A percentile compares a stretch with the other conserved stretches of the same genome.
Evolutionary conservation across 2,113 vertebrate species (phyloP).

Genomic region (Hippocampus guttulatus): DNA sequence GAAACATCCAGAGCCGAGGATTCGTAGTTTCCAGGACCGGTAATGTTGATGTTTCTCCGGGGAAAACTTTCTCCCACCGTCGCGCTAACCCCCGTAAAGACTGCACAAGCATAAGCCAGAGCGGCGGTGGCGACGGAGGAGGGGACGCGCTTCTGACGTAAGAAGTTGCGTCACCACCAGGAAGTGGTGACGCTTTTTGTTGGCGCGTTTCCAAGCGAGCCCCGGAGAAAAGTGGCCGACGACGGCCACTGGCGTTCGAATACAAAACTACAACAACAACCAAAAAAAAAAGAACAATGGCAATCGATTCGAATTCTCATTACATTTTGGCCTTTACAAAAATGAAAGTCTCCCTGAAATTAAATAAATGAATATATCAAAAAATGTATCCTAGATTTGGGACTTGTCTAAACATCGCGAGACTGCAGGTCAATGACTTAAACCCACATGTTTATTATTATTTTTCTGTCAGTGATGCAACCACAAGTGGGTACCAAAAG

Average conservation of each 20-base stretch:
- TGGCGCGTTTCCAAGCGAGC: constrained; percentile 36
- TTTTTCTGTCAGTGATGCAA: too few relatives aligned
- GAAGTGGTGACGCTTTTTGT: constrained; percentile 65
- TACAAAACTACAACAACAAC: constrained; percentile 6
- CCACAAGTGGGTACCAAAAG: too few relatives aligned
- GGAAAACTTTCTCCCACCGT: constrained; percentile 63
- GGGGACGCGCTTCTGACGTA: constrained; percentile 67
- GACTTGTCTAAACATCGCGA: too few relatives aligned
- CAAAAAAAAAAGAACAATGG: too few relatives aligned
- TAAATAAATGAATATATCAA: too few relatives aligned
- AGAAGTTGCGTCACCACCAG: constrained; percentile 65
- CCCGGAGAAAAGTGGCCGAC: background rate
- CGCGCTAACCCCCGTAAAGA: constrained; percentile 29
- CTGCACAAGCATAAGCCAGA: constrained; percentile 5
- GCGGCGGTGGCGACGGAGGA: constrained; percentile 15
- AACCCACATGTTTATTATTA: too few relatives aligned
- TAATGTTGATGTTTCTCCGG: constrained; percentile 15
- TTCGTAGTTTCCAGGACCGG: background rate
- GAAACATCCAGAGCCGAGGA: constrained; percentile 54
- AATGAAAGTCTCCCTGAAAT: too few relatives aligned
- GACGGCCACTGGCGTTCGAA: constrained; percentile 14
- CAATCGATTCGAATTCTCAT: too few relatives aligned
- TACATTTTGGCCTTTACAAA: too few relatives aligned
- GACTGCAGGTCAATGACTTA: too few relatives aligned
- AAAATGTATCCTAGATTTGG: too few relatives aligned